Conservation (phyloP, 2,797 vertebrate species). For the Falco biarmicus region DNA sequence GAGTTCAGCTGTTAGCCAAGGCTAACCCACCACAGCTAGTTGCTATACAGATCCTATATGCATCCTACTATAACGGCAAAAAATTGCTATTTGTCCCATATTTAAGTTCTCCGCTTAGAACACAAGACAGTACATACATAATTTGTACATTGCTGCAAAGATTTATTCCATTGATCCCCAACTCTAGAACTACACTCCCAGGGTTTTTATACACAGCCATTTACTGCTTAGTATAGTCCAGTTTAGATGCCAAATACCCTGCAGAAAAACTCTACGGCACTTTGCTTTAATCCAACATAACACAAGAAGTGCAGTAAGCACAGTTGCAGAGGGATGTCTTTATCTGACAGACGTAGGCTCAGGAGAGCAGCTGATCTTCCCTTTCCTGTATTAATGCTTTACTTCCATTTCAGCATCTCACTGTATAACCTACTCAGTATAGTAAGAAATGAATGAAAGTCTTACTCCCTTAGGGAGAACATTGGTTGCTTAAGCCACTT, state of each 20-base stretch:
- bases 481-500: not conserved
- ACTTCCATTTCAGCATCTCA: not conserved
- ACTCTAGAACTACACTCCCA: not conserved
- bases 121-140: not conserved
- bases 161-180: not conserved
- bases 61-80: not conserved
- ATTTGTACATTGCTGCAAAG: not conserved
- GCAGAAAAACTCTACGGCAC: not conserved
- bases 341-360: not conserved
- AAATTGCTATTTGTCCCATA: not conserved
- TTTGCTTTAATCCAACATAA: not conserved
- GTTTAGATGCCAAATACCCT: not conserved
- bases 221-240: not conserved
- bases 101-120: not conserved
- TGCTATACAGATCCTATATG: not conserved
- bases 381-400: not conserved
- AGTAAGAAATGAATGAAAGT: not conserved
- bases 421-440: not conserved
- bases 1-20: not conserved
- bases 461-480: not conserved
- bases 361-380: not conserved
- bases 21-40: not conserved
- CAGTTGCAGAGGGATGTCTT: not conserved
- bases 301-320: not conserved
- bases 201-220: not conserved